Base-by-base conservation (phyloP, 2,888 invertebrate genomes). In the Achlya flavicornis region DNA sequence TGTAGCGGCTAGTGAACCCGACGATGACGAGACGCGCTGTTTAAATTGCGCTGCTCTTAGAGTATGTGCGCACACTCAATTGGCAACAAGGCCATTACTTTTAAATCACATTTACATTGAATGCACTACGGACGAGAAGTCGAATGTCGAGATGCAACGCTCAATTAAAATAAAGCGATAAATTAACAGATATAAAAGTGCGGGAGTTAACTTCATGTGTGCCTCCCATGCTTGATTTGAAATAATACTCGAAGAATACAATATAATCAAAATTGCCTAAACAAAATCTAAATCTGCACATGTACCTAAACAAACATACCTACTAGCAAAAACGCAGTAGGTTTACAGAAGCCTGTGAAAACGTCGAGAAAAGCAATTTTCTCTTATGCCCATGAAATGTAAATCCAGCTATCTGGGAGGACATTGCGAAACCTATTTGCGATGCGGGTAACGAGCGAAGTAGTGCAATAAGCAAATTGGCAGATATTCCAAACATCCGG, bases 121-220 rank as follows among this genome's bases (percentile, higher is more conserved):
- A 92, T 92, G 92, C 87, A 72, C 79, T 65, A 57, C 75, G 74
- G 80, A 78, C 77, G 76, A 79, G 75, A 65, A 66, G 70, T 72
- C 72, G 66, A 69, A 71, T 77, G 74, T 75, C 82, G 81, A 74
- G 86, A 83, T 81, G 85, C 82, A 75, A 76, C 78, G 75, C 81
- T 81, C 89, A 91, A 91, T 92, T 92, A 92, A 92, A 92, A 91
- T 90, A 86, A 85, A 83, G 79, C 85, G 82, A 87, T 90, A 90
- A 90, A 91, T 92, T 90, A 91, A 81, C 88, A 81, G 85, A 82
- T 77, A 74, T 67, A 67, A 53, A 19, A 53, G 48, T 19, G 48
- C 19, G 16, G 3, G 16, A 16, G 10, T n/a, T 53, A 53, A 1
- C n/a, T 53, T 7, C 48, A 41, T 11, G 41, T 3, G 41, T 53